Conservation (phyloP, 2,888 invertebrate species). For the Cataglyphis altisquamis region DNA sequence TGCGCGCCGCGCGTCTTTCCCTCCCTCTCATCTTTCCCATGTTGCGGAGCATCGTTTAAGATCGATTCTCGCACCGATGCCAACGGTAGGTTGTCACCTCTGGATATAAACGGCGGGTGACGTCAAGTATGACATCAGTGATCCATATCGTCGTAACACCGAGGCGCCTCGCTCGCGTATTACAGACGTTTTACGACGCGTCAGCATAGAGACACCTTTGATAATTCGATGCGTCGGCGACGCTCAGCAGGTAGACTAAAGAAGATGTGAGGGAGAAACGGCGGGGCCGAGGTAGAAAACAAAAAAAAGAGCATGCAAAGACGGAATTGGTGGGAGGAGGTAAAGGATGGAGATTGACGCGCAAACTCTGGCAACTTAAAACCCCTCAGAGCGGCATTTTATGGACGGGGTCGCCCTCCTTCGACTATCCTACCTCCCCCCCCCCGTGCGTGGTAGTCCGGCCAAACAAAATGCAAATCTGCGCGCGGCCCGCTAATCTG, state of each 20-base stretch:
- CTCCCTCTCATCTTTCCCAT: constrained; percentile 27
- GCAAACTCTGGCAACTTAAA: constrained; percentile 71
- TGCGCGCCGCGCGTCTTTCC: constrained; percentile 46
- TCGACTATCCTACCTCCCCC: constrained; percentile 15
- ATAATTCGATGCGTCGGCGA: constrained; percentile 75
- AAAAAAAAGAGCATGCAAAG: constrained; percentile 65
- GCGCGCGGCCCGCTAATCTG: constrained; percentile 82
- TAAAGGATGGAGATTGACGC: constrained; percentile 68
- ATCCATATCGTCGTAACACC: constrained; percentile 83
- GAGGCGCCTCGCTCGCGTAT: constrained; percentile 66
- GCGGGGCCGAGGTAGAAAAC: constrained; percentile 63
- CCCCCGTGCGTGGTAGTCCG: constrained; percentile 62
- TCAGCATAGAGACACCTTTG: constrained; percentile 67
- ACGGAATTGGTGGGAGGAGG: constrained; percentile 58
- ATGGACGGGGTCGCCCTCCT: constrained; percentile 77
- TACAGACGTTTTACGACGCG: constrained; percentile 40
- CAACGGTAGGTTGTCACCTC: constrained; percentile 83
- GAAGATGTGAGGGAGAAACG: constrained; percentile 51
- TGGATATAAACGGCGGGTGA: constrained; percentile 84
- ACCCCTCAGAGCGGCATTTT: constrained; percentile 73
- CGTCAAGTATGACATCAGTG: constrained; percentile 86
- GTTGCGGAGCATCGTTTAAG: constrained; percentile 76
- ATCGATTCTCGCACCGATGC: constrained; percentile 79
- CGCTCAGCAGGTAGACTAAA: constrained; percentile 71
- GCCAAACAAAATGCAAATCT: constrained; percentile 84